These are phyloP conservation scores for Xyrauchen texanus DNA, from an alignment of 2,113 vertebrate genomes.

Conservation along the genomic window DNA sequence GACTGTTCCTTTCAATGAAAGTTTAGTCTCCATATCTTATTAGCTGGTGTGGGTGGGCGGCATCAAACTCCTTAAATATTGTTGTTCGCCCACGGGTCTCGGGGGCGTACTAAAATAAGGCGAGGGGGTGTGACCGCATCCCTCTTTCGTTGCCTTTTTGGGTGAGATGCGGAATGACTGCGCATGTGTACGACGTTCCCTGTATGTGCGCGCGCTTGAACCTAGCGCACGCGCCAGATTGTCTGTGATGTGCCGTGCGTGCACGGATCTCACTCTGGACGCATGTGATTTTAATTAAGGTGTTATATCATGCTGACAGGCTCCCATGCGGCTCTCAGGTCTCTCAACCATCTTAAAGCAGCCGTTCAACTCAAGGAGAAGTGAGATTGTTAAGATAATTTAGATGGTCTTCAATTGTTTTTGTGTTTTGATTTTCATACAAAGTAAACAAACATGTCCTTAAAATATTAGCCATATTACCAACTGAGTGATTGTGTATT, in stretches of 20 bases:
- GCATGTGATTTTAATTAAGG: conserved; percentile 19
- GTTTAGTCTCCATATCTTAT: conserved; percentile 16
- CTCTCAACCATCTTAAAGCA: too few relatives aligned
- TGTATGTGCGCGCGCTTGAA: conserved; percentile 13
- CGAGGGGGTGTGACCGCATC: conserved; percentile 44
- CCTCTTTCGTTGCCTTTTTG: conserved; percentile 24
- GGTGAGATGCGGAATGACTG: conserved; percentile 59
- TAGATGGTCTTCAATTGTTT: too few relatives aligned
- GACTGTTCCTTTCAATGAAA: not conserved
- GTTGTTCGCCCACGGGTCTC: conserved; percentile 33
- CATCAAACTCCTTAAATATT: conserved; percentile 42
- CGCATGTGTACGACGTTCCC: conserved; percentile 61
- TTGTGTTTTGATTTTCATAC: too few relatives aligned
- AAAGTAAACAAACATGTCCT: too few relatives aligned
- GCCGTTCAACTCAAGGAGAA: too few relatives aligned
- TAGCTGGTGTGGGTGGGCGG: not conserved
- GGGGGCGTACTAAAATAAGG: conserved; percentile 40
- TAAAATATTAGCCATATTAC: too few relatives aligned
- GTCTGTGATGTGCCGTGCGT: conserved; percentile 50
- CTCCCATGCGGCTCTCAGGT: too few relatives aligned
- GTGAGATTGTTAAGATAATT: too few relatives aligned
- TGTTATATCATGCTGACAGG: conserved; percentile 26
- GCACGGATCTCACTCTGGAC: not conserved
- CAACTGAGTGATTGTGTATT: too few relatives aligned
- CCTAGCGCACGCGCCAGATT: conserved; percentile 58